Percentiles rank a stretch among this genome's conserved stretches.
phyloP scores from a whole-genome alignment of 64 coral and sea anemone genomes.

The Exaiptasia diaphana region DNA sequence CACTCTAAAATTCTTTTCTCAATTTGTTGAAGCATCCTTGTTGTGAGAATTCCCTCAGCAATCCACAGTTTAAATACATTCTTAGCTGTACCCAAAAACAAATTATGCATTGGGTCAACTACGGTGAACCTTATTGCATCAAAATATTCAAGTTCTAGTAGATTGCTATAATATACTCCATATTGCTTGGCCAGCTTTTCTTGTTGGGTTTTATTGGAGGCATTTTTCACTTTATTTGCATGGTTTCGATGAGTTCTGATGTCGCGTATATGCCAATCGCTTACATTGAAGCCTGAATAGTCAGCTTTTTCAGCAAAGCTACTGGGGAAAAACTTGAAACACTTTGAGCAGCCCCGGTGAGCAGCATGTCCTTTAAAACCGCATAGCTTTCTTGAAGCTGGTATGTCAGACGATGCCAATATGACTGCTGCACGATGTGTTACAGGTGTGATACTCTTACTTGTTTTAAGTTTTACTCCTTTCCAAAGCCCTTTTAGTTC shows the following conservation, averaged over 20 bases:
- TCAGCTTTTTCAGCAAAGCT: conserved; percentile 7
- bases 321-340: conserved; percentile 47
- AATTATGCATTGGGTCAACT: conserved; percentile 45
- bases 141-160: conserved; percentile 38
- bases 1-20: conserved; percentile 1
- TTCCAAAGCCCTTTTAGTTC: conserved; percentile 52
- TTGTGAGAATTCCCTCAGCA: conserved; percentile 14
- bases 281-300: conserved; percentile 34
- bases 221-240: conserved; percentile 39
- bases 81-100: conserved; percentile 32
- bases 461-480: conserved; percentile 13
- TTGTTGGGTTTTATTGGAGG: conserved; percentile 5
- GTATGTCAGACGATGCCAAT: conserved; percentile 17
- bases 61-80: conserved; percentile 31
- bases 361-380: conserved; percentile 39
- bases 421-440: conserved; percentile 26
- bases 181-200: not conserved
- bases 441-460: conserved; percentile 7
- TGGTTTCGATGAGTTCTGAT: conserved; percentile 26
- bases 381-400: conserved; percentile 14
- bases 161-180: conserved; percentile 29
- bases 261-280: not conserved
- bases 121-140: not conserved
- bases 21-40: not conserved
- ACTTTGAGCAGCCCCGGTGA: conserved; percentile 41